phyloP scores from a whole-genome alignment of 2,113 vertebrate genomes.

The Ageneiosus marmoratus region DNA sequence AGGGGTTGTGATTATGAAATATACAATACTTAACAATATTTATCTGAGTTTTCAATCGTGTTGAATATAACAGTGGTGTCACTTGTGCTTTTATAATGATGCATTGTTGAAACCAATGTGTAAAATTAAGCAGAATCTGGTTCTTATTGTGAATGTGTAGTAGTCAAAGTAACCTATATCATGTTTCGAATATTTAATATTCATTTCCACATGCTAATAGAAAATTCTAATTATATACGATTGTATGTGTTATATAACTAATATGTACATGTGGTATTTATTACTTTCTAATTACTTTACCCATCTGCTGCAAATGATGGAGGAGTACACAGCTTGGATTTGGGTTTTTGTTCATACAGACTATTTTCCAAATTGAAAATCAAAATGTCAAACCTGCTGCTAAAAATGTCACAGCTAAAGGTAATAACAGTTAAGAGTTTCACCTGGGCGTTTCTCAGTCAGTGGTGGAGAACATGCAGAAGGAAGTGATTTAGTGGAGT shows the following conservation, averaged over 20 bases:
- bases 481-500: slow-evolving; percentile 37
- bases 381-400: slow-evolving; percentile 22
- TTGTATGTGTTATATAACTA: neutral
- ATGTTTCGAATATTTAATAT: too few species aligned
- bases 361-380: slow-evolving; percentile 35
- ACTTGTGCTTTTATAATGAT: too few species aligned
- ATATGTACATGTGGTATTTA: neutral
- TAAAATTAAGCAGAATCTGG: too few species aligned
- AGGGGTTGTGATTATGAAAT: too few species aligned
- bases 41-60: too few species aligned
- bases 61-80: too few species aligned
- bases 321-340: neutral
- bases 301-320: slow-evolving; percentile 12
- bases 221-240: neutral
- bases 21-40: too few species aligned
- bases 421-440: slow-evolving; percentile 40
- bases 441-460: slow-evolving; percentile 34
- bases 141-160: too few species aligned
- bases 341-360: slow-evolving; percentile 15
- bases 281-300: slow-evolving; percentile 15
- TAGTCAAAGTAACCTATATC: too few species aligned
- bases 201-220: too few species aligned
- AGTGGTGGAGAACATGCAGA: slow-evolving; percentile 4
- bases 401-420: neutral
- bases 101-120: too few species aligned